These are phyloP conservation scores for Cebidichthys violaceus DNA, from an alignment of 2,113 vertebrate genomes.

Conservation along the genomic window DNA sequence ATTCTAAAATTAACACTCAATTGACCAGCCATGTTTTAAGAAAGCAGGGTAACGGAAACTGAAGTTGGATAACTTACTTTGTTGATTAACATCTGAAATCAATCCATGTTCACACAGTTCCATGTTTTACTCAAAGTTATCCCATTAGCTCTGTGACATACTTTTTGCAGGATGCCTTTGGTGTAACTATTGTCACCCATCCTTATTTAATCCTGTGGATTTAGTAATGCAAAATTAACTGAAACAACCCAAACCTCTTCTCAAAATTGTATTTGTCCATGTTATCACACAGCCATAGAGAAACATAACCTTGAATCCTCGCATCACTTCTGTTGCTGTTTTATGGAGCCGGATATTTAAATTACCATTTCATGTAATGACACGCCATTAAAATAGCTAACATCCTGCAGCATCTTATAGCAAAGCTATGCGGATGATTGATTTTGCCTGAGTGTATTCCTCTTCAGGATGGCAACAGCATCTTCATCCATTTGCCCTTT, in stretches of 20 bases:
- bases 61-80: background rate
- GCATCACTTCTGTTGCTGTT: background rate
- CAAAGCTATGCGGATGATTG: constrained; percentile 75
- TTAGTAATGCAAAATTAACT: background rate
- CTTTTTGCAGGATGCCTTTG: background rate
- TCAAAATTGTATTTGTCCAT: background rate
- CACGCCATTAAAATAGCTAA: constrained; percentile 18
- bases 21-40: background rate
- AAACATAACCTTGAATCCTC: background rate
- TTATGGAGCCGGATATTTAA: background rate
- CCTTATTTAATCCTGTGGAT: background rate
- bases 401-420: constrained; percentile 44
- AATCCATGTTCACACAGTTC: background rate
- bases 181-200: background rate
- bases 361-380: background rate
- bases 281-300: background rate
- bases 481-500: constrained; percentile 80
- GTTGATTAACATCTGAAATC: background rate
- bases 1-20: background rate
- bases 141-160: too few relatives aligned
- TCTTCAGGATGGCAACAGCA: constrained; percentile 83
- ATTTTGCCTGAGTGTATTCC: constrained; percentile 72
- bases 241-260: background rate
- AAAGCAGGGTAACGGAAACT: background rate
- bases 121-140: background rate